These are phyloP conservation scores for Ophioderma brevispina DNA, from an alignment of 35 echinoderm and acorn worm species.

Conservation along the genomic window DNA sequence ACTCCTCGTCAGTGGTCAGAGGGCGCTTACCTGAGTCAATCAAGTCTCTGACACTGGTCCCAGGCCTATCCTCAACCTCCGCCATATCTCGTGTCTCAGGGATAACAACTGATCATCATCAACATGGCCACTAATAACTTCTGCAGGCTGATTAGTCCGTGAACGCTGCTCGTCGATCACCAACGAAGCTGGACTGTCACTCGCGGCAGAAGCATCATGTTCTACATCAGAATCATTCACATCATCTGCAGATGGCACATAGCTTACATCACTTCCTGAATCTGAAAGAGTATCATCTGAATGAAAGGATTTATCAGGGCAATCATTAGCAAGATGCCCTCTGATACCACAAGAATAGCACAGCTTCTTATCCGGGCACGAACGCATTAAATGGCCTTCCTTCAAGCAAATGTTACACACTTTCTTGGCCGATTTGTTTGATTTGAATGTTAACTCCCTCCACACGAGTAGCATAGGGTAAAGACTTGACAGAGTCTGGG, in stretches of 20 bases:
- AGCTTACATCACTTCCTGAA: too few species aligned
- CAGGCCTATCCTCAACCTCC: background rate
- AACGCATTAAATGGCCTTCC: background rate
- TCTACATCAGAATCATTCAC: background rate
- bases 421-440: background rate
- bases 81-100: too few species aligned
- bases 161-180: background rate
- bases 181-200: background rate
- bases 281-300: too few species aligned
- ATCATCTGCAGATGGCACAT: background rate
- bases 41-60: background rate
- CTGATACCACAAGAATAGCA: background rate
- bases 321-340: background rate
- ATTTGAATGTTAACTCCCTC: background rate
- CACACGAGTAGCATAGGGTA: background rate
- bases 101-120: too few species aligned
- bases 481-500: background rate
- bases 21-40: background rate
- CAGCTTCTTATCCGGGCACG: background rate
- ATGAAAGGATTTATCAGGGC: background rate
- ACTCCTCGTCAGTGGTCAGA: background rate
- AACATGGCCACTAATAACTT: background rate
- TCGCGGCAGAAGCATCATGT: background rate
- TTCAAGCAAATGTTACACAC: background rate
- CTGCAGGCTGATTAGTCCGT: background rate